These are phyloP conservation scores for Crocuta crocuta DNA, from an alignment of 2,113 vertebrate genomes.

Conservation along the genomic window DNA sequence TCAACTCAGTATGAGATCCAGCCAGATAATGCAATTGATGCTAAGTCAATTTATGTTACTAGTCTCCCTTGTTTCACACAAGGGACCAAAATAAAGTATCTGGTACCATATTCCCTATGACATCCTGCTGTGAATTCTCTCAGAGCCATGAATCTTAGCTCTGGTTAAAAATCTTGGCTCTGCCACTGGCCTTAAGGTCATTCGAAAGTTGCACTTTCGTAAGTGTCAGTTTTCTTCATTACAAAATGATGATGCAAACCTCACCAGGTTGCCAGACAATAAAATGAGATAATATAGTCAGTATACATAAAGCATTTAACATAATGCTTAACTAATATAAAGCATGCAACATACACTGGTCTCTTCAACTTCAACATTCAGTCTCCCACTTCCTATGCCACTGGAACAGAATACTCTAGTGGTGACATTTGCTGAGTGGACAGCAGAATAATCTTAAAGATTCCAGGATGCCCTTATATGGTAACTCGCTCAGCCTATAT, in stretches of 20 bases:
- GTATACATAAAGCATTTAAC: neutral
- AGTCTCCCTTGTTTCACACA: neutral
- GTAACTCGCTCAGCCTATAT: neutral
- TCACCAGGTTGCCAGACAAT: neutral
- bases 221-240: neutral
- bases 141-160: neutral
- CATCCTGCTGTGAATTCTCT: neutral
- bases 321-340: neutral
- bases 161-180: neutral
- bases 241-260: neutral
- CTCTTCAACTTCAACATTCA: neutral
- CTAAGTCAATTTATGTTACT: neutral
- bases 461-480: neutral
- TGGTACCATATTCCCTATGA: neutral
- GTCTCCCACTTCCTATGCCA: neutral
- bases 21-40: neutral
- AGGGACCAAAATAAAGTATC: neutral
- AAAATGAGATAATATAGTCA: neutral
- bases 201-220: neutral
- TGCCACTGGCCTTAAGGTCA: neutral
- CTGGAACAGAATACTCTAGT: neutral
- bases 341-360: neutral
- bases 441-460: neutral
- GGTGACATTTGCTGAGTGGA: neutral
- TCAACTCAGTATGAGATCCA: neutral